A percentile compares a stretch with the other conserved stretches of the same genome.
These are phyloP conservation scores for Fistularia tabacaria DNA, from an alignment of 2,797 vertebrate genomes.

Conservation along the genomic window DNA sequence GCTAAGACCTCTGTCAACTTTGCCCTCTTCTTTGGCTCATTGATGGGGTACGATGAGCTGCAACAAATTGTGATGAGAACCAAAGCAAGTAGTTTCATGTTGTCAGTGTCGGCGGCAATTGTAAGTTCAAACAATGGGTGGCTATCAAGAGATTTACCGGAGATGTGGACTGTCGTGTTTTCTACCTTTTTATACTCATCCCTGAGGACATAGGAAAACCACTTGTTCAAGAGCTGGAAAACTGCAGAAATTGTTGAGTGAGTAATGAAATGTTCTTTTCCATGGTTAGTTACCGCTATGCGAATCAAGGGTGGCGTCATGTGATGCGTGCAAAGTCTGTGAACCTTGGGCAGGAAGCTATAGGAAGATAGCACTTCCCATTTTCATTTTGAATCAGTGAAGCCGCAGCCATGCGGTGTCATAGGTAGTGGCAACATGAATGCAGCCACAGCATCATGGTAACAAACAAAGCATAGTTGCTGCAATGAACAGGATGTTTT, in stretches of 20 bases:
- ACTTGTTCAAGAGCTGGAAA: slow-evolving; percentile 86
- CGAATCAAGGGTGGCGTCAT: slow-evolving; percentile 60
- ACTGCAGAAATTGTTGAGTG: slow-evolving; percentile 84
- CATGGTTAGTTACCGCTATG: slow-evolving; percentile 82
- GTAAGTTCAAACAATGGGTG: slow-evolving; percentile 29
- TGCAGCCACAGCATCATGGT: slow-evolving; percentile 28
- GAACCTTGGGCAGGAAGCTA: slow-evolving; percentile 85
- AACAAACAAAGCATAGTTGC: slow-evolving; percentile 57
- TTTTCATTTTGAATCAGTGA: slow-evolving; percentile 86
- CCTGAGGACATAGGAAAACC: slow-evolving; percentile 86
- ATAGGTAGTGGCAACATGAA: slow-evolving; percentile 68
- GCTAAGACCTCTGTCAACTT: slow-evolving; percentile 38
- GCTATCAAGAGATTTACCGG: slow-evolving; percentile 52
- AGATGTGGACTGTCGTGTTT: slow-evolving; percentile 66
- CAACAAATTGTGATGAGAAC: slow-evolving; percentile 72
- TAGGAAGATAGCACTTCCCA: slow-evolving; percentile 89
- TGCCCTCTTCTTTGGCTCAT: accelerated
- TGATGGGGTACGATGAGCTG: slow-evolving; percentile 19
- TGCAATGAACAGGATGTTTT: slow-evolving; percentile 68
- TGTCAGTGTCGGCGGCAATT: slow-evolving; percentile 24
- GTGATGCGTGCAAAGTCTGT: slow-evolving; percentile 72
- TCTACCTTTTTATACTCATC: slow-evolving; percentile 89
- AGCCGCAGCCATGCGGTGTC: slow-evolving; percentile 44
- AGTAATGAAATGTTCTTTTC: slow-evolving; percentile 98
- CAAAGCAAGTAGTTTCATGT: slow-evolving; percentile 69